Evolutionary conservation across 2,797 vertebrate genomes (phyloP), one percentile per base, ranked within the genome.

Genomic region (Aldrovandia affinis): DNA sequence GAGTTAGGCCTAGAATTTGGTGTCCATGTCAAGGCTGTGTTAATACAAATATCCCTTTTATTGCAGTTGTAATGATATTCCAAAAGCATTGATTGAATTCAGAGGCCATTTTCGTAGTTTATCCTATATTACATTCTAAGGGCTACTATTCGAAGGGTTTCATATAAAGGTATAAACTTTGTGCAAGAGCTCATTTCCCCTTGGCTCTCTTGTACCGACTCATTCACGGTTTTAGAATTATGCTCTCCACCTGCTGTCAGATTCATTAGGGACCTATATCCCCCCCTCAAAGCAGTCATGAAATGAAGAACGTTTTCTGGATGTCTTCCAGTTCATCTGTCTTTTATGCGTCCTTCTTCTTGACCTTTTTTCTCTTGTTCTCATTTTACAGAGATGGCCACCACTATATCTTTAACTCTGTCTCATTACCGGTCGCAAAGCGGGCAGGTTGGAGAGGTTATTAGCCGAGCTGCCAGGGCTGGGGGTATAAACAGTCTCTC

Each of bases 201-300:
- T 59, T 22, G 36, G 55, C 79, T 61, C 18, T 59, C 54, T 55
- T 36, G 30, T 61, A 15, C 54, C 22, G 55, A 42, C 52, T 81
- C 30, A 81, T 81, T 3, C 52, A 2, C 33, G 9, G 33, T 39
- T n/a, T 7, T 61, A n/a, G n/a, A 81, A 81, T 81, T 59, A 81
- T 81, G 20, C n/a, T 81, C 39, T 59, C 79, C 79, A 61, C 54
- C 79, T 44, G 79, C 79, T 61, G 70, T 75, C 70, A 75, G 54
- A 36, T 36, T 39, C 55, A 61, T 81, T 59, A 59, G 22, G 30
- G 52, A 81, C 54, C 54, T 25, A 44, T 22, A 61, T 57, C 12
- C 36, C 79, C n/a, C 30, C 54, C 79, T 81, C 20, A 81, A 59
- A 57, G 14, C 54, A 25, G 54, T 39, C 20, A 3, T 57, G n/a